Base-by-base conservation (phyloP, 2,888 invertebrate species). In the Ophonus ardosiacus region DNA sequence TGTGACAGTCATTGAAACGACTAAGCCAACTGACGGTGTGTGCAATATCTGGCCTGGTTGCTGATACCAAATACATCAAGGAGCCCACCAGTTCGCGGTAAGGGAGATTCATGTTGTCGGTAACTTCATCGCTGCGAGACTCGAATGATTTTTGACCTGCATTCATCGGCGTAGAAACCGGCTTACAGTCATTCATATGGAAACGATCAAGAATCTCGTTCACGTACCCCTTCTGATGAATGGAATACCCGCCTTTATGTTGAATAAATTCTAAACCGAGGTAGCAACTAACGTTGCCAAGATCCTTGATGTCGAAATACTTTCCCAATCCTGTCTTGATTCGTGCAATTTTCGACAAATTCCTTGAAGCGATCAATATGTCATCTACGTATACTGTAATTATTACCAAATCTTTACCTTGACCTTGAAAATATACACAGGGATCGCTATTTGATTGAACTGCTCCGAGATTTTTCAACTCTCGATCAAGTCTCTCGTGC, bases 181-280 rank as follows among this genome's bases (percentile, higher is more conserved):
- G 13, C 4, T 13, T 51, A 51, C 43, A 51, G 10, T 13, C 13
- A 51, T 51, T 51, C 43, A 63, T 86, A 81, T 40, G 89, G 79
- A 13, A 88, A 21, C n/a, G 88, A 51, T 51, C 43, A 13, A 51
- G 43, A 51, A 51, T 51, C 13, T 51, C 87, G 5, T 76, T 82
- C 43, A 89, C 86, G 65, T 89, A 88, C n/a, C 86, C 86, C 24
- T 63, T 81, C 82, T 89, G 88, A 57, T 85, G 18, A 56, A 87
- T 57, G 17, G 13, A n/a, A 24, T 87, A 86, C 83, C 61, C 74
- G 38, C 81, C 82, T 13, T 85, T 78, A 15, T 81, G 51, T 65
- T 79, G 56, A 18, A 78, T 63, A 68, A 88, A 87, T 86, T 88
- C 87, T 1, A 89, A 86, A 56, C 88, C 88, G 17, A 88, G 84